Evolutionary conservation across 1,140 invertebrate species (phyloP).

Genomic region (Rhagoletis zephyria): DNA sequence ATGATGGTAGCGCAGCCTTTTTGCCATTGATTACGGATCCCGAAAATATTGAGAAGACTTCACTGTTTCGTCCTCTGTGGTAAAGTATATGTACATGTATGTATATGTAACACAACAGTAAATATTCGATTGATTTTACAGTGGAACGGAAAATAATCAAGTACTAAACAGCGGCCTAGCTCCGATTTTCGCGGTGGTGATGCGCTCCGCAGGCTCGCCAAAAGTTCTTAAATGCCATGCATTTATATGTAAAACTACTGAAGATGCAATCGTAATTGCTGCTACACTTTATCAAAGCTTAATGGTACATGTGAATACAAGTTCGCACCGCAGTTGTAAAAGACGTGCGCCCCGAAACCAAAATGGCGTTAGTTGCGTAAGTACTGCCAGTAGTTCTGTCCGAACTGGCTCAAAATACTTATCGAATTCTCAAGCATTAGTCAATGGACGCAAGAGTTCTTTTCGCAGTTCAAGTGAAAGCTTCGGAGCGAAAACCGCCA

Average conservation of each 20-base stretch:
- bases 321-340: constrained; percentile 69
- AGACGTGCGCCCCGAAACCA: constrained; percentile 77
- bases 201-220: constrained; percentile 84
- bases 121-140: constrained; percentile 50
- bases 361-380: constrained; percentile 82
- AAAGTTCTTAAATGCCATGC: constrained; percentile 90
- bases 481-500: constrained; percentile 57
- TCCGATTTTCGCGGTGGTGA: constrained; percentile 91
- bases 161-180: constrained; percentile 77
- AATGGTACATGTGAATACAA: constrained; percentile 81
- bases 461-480: constrained; percentile 66
- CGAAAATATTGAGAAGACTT: constrained; percentile 82
- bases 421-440: constrained; percentile 64
- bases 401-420: constrained; percentile 72
- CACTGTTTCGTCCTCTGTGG: constrained; percentile 76
- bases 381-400: constrained; percentile 77
- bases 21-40: constrained; percentile 89
- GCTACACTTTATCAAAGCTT: constrained; percentile 90
- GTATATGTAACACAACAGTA: not conserved
- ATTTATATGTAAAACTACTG: constrained; percentile 88
- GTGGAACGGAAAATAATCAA: constrained; percentile 69
- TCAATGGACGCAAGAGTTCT: constrained; percentile 65
- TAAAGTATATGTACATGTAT: constrained; percentile 52
- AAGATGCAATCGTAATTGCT: constrained; percentile 91
- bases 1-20: constrained; percentile 79